A percentile compares a stretch with the other conserved stretches of the same genome.
Evolutionary conservation across 2,113 vertebrate species (phyloP).

Genomic region (Chlamydotis undulata): DNA sequence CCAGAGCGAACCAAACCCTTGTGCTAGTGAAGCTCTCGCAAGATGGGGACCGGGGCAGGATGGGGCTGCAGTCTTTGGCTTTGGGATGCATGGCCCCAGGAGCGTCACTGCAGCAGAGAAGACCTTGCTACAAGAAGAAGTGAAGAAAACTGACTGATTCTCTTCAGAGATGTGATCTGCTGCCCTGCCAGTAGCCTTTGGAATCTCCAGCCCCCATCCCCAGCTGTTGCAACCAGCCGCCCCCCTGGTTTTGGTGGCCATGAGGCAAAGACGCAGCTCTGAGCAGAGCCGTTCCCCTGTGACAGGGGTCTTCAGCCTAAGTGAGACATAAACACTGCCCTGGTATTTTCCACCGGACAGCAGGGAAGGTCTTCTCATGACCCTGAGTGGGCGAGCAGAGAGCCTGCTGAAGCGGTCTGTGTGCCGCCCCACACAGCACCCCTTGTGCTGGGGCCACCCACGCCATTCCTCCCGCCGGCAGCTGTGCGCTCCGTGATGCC

Average conservation of each 20-base stretch:
- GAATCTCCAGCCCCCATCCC: neutral
- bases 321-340: neutral
- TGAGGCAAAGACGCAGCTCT: neutral
- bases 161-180: neutral
- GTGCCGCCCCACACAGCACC: neutral
- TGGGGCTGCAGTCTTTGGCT: neutral
- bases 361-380: neutral
- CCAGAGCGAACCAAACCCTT: rapidly evolving
- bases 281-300: neutral
- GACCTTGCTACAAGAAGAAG: neutral
- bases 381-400: neutral
- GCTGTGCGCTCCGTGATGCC: neutral
- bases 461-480: neutral
- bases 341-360: neutral
- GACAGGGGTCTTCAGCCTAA: neutral
- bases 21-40: neutral
- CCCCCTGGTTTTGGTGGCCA: neutral
- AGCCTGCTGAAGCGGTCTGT: neutral
- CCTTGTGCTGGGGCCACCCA: neutral
- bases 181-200: neutral
- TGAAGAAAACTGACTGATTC: neutral
- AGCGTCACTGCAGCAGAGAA: neutral
- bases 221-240: neutral
- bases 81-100: neutral
- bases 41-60: neutral